Percentiles rank a stretch among this genome's conserved stretches.
Conservation (phyloP, 2,888 invertebrate species). For the Drosophila antonietae region DNA sequence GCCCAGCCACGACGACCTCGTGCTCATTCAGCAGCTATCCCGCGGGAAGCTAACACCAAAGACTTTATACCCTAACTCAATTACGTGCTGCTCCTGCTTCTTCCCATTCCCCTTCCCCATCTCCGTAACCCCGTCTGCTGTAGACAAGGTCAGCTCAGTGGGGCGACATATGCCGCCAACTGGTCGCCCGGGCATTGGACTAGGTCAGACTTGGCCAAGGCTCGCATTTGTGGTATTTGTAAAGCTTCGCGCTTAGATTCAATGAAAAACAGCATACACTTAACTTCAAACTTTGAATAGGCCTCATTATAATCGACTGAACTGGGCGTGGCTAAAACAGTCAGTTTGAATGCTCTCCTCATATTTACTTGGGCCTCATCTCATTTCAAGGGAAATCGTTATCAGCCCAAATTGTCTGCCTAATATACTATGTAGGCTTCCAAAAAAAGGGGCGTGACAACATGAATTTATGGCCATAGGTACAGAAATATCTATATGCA, state of each 20-base stretch:
- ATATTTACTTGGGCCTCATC: neutral
- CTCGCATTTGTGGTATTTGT: neutral
- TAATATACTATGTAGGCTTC: neutral
- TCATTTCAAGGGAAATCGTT: conserved; percentile 1
- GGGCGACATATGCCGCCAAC: conserved; percentile 10
- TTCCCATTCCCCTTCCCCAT: neutral
- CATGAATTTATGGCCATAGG: too few species aligned
- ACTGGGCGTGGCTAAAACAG: conserved; percentile 9
- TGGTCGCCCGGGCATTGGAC: conserved; percentile 23
- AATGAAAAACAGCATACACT: neutral
- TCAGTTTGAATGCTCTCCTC: neutral
- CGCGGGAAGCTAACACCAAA: conserved; percentile 52
- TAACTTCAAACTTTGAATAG: neutral
- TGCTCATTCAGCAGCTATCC: conserved; percentile 52
- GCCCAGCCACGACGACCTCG: conserved; percentile 56
- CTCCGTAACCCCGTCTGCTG: neutral
- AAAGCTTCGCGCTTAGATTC: neutral
- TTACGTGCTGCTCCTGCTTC: conserved; percentile 9
- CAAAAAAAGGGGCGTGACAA: neutral
- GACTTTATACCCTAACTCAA: conserved; percentile 19
- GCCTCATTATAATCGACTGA: conserved; percentile 7
- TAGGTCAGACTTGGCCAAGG: conserved; percentile 19
- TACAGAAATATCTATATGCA: neutral
- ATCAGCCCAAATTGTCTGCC: neutral
- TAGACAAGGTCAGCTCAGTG: conserved; percentile 10